A percentile compares a stretch with the other conserved stretches of the same genome.
Conservation (phyloP, 2,888 invertebrate species). For the Homarus gammarus region DNA sequence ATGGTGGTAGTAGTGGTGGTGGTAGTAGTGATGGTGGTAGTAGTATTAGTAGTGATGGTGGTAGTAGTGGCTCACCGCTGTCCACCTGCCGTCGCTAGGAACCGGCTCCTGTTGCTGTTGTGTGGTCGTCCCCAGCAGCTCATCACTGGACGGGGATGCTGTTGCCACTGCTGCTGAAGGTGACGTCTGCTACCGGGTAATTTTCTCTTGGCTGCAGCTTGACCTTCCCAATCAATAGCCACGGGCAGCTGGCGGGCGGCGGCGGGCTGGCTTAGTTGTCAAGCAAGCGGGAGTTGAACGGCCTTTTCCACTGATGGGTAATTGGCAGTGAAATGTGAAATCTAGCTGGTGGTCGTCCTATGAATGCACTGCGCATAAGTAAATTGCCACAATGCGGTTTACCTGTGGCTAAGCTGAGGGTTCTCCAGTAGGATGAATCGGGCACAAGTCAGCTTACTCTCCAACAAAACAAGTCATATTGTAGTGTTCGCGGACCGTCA, state of each 20-base stretch:
- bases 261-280: constrained; percentile 4
- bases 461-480: no score
- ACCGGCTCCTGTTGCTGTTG: no score
- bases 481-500: no score
- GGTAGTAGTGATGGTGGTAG: neutral
- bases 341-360: no score
- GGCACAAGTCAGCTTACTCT: no score
- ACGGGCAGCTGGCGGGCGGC: constrained; percentile 13
- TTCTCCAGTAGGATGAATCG: no score
- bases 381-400: no score
- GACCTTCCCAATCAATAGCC: constrained; percentile 30
- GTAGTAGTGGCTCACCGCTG: neutral
- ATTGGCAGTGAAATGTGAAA: no score
- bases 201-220: constrained; percentile 17
- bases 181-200: constrained; percentile 10
- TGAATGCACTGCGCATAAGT: no score
- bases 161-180: neutral
- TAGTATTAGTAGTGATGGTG: neutral
- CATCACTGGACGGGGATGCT: neutral
- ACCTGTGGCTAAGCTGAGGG: no score
- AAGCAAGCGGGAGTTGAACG: constrained; percentile 7
- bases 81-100: constrained; percentile 24
- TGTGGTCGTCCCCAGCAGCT: no score
- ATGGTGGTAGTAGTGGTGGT: no score
- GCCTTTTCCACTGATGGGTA: neutral